Evolutionary conservation across 2,797 vertebrate genomes (phyloP).

Genomic region (Natrix natrix): DNA sequence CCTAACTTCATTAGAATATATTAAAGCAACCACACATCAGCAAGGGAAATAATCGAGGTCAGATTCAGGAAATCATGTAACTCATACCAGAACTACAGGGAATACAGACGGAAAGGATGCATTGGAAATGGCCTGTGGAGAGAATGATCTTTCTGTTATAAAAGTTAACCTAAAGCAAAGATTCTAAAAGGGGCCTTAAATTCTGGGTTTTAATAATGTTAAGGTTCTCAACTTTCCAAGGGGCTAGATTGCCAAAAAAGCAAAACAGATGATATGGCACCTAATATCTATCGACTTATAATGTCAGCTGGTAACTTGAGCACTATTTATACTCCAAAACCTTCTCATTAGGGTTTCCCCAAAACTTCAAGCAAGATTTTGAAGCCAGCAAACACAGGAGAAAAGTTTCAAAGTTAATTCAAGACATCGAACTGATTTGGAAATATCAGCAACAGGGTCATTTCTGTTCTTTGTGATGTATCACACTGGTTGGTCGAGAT

Average conservation of each 20-base stretch:
- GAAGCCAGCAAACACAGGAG: neutral
- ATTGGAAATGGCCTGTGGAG: constrained; percentile 49
- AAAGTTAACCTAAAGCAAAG: constrained; percentile 27
- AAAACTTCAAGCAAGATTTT: neutral
- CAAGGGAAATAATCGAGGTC: constrained; percentile 48
- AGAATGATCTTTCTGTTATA: constrained; percentile 52
- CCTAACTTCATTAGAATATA: constrained; percentile 42
- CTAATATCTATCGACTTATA: neutral
- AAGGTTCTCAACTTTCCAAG: constrained; percentile 5
- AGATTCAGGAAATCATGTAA: constrained; percentile 55
- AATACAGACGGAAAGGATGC: constrained; percentile 54
- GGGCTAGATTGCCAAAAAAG: constrained; percentile 1
- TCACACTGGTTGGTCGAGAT: neutral
- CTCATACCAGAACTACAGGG: constrained; percentile 26
- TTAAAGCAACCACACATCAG: constrained; percentile 42
- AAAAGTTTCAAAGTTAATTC: neutral
- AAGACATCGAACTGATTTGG: neutral
- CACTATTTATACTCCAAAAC: neutral
- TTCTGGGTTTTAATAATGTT: constrained; percentile 8
- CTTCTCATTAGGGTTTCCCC: neutral
- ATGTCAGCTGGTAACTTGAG: neutral
- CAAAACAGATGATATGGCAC: constrained; percentile 14
- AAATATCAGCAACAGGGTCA: neutral
- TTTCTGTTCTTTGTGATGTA: neutral
- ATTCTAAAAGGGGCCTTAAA: constrained; percentile 16